A percentile compares a stretch with the other conserved stretches of the same genome.
Conservation (phyloP, 2,113 vertebrate genomes). For the Menidia beryllina region DNA sequence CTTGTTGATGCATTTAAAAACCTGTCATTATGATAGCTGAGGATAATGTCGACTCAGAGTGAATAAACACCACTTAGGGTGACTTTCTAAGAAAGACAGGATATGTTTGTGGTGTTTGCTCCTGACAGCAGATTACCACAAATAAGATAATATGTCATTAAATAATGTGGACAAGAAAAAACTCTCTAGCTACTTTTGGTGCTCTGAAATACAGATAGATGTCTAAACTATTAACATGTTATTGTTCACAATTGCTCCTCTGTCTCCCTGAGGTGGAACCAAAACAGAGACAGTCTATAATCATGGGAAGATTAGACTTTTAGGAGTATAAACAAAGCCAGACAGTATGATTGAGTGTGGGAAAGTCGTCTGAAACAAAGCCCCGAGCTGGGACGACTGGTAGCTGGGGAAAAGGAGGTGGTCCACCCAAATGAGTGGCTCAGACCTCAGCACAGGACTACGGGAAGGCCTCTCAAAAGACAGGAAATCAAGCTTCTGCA, state of each 20-base stretch:
- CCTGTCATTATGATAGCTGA: slow-evolving; percentile 57
- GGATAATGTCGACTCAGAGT: slow-evolving; percentile 46
- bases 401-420: slow-evolving; percentile 10
- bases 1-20: slow-evolving; percentile 48
- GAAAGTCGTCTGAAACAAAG: slow-evolving; percentile 61
- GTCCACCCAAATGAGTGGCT: slow-evolving; percentile 17
- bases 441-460: neutral
- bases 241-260: neutral
- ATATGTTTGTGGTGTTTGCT: neutral
- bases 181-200: neutral
- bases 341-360: slow-evolving; percentile 61
- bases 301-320: slow-evolving; percentile 67
- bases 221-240: neutral
- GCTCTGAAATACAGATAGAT: neutral
- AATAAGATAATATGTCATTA: neutral
- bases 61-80: slow-evolving; percentile 68
- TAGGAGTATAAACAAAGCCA: slow-evolving; percentile 66
- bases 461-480: neutral
- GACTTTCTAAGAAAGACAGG: slow-evolving; percentile 15
- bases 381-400: slow-evolving; percentile 25
- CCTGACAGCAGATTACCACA: neutral
- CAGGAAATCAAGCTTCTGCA: slow-evolving; percentile 4
- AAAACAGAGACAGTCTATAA: slow-evolving; percentile 75
- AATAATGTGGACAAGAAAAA: neutral
- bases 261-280: slow-evolving; percentile 59